A percentile compares a stretch with the other conserved stretches of the same genome.
Conservation (phyloP, 2,888 invertebrate genomes). For the Dendrolimus pini region DNA sequence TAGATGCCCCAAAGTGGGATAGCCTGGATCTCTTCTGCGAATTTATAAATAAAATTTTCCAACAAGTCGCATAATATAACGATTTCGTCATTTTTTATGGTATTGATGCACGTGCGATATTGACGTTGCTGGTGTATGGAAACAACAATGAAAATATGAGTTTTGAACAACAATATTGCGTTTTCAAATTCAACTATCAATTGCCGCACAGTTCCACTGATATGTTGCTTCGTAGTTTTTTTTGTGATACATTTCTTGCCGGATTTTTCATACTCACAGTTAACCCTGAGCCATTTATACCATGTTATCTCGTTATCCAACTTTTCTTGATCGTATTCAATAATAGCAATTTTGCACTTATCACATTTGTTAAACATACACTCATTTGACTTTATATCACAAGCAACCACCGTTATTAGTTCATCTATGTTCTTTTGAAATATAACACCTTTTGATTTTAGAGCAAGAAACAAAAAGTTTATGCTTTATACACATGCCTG, state of each 20-base stretch:
- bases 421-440: slow-evolving; percentile 7
- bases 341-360: slow-evolving; percentile 6
- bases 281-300: slow-evolving; percentile 9
- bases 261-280: slow-evolving; percentile 8
- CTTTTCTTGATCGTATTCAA: slow-evolving; percentile 4
- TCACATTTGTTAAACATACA: slow-evolving; percentile 11
- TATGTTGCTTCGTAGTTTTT: slow-evolving; percentile 9
- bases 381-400: slow-evolving; percentile 8
- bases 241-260: slow-evolving; percentile 6
- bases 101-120: background rate
- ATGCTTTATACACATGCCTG: slow-evolving; percentile 13
- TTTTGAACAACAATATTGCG: background rate
- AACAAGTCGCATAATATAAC: slow-evolving; percentile 8
- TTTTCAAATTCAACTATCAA: slow-evolving; percentile 6
- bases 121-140: slow-evolving; percentile 1
- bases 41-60: slow-evolving; percentile 9
- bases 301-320: slow-evolving; percentile 6
- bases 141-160: slow-evolving; percentile 2
- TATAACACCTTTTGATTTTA: slow-evolving; percentile 8
- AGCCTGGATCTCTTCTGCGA: background rate
- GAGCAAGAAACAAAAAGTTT: slow-evolving; percentile 9
- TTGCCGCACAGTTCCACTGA: slow-evolving; percentile 2
- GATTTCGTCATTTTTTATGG: background rate
- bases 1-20: no score
- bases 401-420: slow-evolving; percentile 7